phyloP scores from a whole-genome alignment of 2,888 invertebrate species.

The Apantesis nais region DNA sequence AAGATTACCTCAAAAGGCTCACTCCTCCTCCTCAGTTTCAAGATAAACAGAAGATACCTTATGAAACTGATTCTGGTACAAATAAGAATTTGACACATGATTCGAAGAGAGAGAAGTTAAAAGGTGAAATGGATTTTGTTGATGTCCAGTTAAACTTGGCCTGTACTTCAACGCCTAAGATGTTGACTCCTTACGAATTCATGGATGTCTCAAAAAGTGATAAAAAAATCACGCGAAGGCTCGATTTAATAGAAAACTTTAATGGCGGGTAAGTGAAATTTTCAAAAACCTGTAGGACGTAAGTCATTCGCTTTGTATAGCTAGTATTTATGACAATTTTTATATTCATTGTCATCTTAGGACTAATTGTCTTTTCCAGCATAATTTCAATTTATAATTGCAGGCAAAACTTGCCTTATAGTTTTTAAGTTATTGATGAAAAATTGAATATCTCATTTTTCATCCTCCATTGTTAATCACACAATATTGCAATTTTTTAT shows the following conservation, averaged over 20 bases:
- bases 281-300: background rate
- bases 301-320: too few relatives aligned
- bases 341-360: background rate
- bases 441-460: too few relatives aligned
- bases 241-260: constrained; percentile 76
- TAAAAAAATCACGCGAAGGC: constrained; percentile 63
- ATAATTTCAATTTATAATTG: too few relatives aligned
- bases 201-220: constrained; percentile 65
- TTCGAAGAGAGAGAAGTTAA: constrained; percentile 80
- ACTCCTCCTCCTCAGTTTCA: constrained; percentile 82
- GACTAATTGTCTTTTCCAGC: background rate
- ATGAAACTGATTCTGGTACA: constrained; percentile 67
- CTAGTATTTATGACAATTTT: background rate
- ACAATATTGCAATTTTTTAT: too few relatives aligned
- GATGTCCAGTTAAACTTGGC: constrained; percentile 78
- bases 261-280: constrained; percentile 72
- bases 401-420: too few relatives aligned
- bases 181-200: constrained; percentile 76
- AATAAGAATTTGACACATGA: constrained; percentile 74
- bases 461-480: too few relatives aligned
- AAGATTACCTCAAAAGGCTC: constrained; percentile 63
- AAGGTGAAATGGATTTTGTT: constrained; percentile 71
- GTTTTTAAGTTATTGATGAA: too few relatives aligned
- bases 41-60: constrained; percentile 72
- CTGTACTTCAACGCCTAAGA: constrained; percentile 82